phyloP scores from a whole-genome alignment of 2,888 invertebrate species.

The Siphonodentalium dalli region DNA sequence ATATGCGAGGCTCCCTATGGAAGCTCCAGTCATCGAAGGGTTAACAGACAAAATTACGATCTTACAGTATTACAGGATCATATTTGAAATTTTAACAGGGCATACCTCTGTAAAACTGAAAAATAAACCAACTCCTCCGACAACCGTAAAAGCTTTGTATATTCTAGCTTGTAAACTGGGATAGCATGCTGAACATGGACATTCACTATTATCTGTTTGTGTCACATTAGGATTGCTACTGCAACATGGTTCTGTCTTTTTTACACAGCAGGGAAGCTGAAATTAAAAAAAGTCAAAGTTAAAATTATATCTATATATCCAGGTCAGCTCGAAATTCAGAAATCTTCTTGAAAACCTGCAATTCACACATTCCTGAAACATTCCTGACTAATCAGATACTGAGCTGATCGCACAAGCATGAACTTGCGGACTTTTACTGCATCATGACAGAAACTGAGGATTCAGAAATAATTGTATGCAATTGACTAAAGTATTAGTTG shows the following conservation, averaged over 20 bases:
- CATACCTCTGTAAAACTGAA: conserved; percentile 97
- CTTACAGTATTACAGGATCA: not conserved
- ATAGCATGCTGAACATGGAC: conserved; percentile 77
- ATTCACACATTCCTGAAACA: too few relatives aligned
- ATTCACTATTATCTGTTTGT: conserved; percentile 12
- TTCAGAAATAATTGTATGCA: too few relatives aligned
- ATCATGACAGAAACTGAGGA: too few relatives aligned
- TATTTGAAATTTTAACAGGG: conserved; percentile 9
- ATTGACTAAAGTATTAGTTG: too few relatives aligned
- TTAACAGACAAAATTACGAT: too few relatives aligned
- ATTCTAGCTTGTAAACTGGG: conserved; percentile 78
- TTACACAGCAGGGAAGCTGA: conserved; percentile 30
- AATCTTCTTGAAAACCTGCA: too few relatives aligned
- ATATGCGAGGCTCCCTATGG: too few relatives aligned
- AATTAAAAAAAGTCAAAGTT: not conserved
- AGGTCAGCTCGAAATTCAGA: not conserved
- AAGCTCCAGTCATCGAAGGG: too few relatives aligned
- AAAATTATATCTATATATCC: not conserved
- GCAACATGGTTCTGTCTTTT: conserved; percentile 66
- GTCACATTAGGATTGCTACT: conserved; percentile 13
- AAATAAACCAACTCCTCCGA: conserved; percentile 92
- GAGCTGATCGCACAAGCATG: too few relatives aligned
- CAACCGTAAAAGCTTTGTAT: conserved; percentile 85
- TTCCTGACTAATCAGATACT: too few relatives aligned
- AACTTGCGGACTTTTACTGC: too few relatives aligned